These are phyloP conservation scores for Eulacestoma nigropectus DNA, from an alignment of 2,113 vertebrate species.

Conservation along the genomic window DNA sequence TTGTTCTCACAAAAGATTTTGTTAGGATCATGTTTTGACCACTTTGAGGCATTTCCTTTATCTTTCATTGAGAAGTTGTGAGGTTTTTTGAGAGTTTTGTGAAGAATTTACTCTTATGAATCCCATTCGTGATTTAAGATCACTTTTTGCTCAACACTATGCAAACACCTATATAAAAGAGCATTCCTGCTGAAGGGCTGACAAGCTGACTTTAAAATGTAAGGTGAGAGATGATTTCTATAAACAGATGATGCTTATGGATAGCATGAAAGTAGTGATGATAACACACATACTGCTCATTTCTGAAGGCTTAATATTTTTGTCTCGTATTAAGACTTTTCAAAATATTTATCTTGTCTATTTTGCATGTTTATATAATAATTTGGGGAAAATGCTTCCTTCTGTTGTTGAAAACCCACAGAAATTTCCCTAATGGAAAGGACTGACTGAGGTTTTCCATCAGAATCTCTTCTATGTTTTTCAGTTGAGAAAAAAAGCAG, in stretches of 20 bases:
- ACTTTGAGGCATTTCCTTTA: background rate
- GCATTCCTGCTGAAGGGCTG: background rate
- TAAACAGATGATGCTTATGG: background rate
- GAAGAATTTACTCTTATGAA: background rate
- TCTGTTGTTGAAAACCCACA: background rate
- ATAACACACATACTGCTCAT: background rate
- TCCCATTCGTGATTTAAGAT: background rate
- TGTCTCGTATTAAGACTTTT: background rate
- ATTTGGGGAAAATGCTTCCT: background rate
- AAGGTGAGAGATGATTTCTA: background rate
- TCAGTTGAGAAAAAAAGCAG: background rate
- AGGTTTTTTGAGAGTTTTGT: background rate
- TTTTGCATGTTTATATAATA: background rate
- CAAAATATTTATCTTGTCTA: constrained; percentile 32
- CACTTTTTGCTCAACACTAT: background rate
- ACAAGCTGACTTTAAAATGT: background rate
- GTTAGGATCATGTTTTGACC: background rate
- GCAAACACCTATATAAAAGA: background rate
- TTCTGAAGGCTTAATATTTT: background rate
- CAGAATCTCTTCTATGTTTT: background rate
- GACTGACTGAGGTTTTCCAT: background rate
- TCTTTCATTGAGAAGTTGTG: background rate
- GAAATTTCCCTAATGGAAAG: background rate
- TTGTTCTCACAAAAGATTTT: background rate
- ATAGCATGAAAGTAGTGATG: background rate